Evolutionary conservation across 2,113 vertebrate species (phyloP), one percentile per base, ranked within the genome.

Genomic region (Tragelaphus strepsiceros): DNA sequence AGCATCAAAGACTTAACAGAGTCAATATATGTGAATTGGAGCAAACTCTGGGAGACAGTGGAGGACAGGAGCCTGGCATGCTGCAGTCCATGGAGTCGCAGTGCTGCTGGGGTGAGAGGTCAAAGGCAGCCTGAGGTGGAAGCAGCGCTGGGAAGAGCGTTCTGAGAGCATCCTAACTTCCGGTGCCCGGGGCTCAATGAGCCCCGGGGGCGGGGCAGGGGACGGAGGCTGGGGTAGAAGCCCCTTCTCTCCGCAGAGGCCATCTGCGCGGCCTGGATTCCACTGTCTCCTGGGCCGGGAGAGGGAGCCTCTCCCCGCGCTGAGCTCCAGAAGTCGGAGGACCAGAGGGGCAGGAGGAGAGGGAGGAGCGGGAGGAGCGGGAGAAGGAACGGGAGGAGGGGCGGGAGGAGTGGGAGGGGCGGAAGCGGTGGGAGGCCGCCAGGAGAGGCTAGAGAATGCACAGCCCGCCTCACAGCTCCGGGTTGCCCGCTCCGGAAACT

Each of bases 351-450:
- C 2, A 0, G 35, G 58, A 10, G 35, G 43, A 30, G 64, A 16
- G 7, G 6, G 39, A 13, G 21, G 21, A 4, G 24, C 1, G 7
- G 6, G 39, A 13, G 21, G 22, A 4, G 24, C 0, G 26, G 35
- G 7, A 32, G 17, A 6, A 7, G 12, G 1, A 32, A 2, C 30
- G 14, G 17, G 28, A 22, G 13, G 19, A 56, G 54, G 26, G 4
- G 26, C 26, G 10, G 4, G 62, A 17, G 30, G 32, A 4, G 62
- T 0, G 7, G 32, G 32, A 1, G 3, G 0, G 4, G 15, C 26
- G 13, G 16, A 2, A 21, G 16, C 6, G 3, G 43, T 3, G 2
- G 64, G 64, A 71, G 64, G n/a, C 17, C n/a, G 35, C 28, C 9
- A 0, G 43, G 80, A 22, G 58, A 32, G n/a, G n/a, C 64, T 21